These are phyloP conservation scores for Lasioglossum marginatum DNA, from an alignment of 2,888 invertebrate species.

Conservation along the genomic window DNA sequence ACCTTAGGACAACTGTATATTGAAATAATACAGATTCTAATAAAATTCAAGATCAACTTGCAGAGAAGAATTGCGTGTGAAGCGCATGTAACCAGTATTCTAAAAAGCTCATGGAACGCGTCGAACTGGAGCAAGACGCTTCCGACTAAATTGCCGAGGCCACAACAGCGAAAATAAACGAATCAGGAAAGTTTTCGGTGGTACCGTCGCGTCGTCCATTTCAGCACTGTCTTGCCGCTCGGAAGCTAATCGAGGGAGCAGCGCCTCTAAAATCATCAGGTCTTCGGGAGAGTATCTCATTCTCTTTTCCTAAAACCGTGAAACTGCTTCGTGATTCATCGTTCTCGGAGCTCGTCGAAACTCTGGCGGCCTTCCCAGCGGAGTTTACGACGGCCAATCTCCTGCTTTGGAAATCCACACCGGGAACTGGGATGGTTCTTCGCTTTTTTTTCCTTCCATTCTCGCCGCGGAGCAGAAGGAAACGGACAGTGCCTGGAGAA, in stretches of 20 bases:
- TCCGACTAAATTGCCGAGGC: neutral
- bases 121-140: neutral
- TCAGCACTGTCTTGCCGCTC: neutral
- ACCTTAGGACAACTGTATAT: no score
- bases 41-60: no score
- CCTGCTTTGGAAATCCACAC: slow-evolving; percentile 44
- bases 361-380: slow-evolving; percentile 38
- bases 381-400: slow-evolving; percentile 62
- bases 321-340: slow-evolving; percentile 56
- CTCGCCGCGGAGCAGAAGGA: neutral
- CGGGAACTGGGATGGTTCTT: slow-evolving; percentile 7
- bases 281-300: neutral
- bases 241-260: neutral
- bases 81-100: no score
- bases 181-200: neutral
- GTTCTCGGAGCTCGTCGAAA: slow-evolving; percentile 34
- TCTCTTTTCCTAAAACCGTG: slow-evolving; percentile 12
- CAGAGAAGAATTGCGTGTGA: no score
- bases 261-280: slow-evolving; percentile 18
- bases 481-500: neutral
- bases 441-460: neutral
- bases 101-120: neutral
- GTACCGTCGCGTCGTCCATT: neutral
- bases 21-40: no score
- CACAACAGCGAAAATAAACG: neutral